Base-by-base conservation (phyloP, 2,888 invertebrate species). In the Eugnorisma glareosa region DNA sequence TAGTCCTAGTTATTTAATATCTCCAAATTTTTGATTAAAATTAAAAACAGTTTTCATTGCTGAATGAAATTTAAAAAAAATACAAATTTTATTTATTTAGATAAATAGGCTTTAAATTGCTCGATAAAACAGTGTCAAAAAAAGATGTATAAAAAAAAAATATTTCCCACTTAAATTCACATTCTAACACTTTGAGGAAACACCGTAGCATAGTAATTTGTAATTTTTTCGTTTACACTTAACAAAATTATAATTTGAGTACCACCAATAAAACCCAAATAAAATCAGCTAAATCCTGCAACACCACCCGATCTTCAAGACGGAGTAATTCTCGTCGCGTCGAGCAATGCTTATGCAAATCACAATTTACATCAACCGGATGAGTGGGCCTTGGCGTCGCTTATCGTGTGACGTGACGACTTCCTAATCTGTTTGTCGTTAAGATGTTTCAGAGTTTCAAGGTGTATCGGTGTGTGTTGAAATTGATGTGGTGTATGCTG, bases 311-410 rank as follows among this genome's bases (percentile, higher is more conserved):
- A 74, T 78, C 66, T 79, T 24, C 79, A 70, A 85, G 82, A 85
- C 84, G 69, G 76, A 88, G 90, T 85, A 89, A 88, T 79, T 88
- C 67, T 79, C 51, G 43, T 70, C 40, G 77, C 83, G 82, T 82
- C 75, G 78, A 82, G 86, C 88, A 90, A 92, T 91, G 91, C 90
- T 92, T 94, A 94, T 94, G 94, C 92, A 93, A 94, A 94, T 93
- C 83, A 86, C 88, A 90, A 92, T 93, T 91, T 91, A 90, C 92
- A 91, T 90, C 89, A 80, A 79, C 79, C 84, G 85, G 86, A 86
- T 88, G 87, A 83, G 77, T 84, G 81, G 59, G 75, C 63, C 81
- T 64, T 75, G 71, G 51, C 57, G 73, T 67, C 51, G 86, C 82
- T 85, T 88, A 81, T 88, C 89, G 85, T 85, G 76, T 77, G 71